Evolutionary conservation across 2,888 invertebrate genomes (phyloP).

Genomic region (Ichneumoninae sp.): DNA sequence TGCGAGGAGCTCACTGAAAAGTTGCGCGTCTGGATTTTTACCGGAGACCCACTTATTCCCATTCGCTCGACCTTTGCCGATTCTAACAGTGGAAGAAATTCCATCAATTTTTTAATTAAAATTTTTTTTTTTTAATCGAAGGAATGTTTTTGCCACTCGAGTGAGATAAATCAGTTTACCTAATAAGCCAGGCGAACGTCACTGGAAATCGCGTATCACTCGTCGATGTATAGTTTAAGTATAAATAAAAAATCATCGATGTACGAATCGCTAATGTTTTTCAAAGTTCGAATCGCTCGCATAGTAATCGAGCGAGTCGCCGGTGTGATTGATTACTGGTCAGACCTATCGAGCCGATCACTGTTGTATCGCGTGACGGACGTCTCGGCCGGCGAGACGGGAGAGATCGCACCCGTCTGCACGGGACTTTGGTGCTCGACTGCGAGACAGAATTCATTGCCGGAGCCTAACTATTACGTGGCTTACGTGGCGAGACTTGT

Average conservation of each 20-base stretch:
- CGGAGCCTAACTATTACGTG: slow-evolving; percentile 59
- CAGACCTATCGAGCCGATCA: neutral
- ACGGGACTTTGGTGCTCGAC: slow-evolving; percentile 61
- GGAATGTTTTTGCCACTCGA: neutral
- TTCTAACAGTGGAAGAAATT: neutral
- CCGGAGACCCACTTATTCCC: slow-evolving; percentile 50
- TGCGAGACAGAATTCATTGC: slow-evolving; percentile 66
- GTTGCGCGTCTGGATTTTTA: slow-evolving; percentile 44
- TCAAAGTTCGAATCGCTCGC: neutral
- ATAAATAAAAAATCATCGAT: neutral
- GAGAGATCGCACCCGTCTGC: slow-evolving; percentile 60
- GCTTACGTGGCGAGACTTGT: slow-evolving; percentile 64
- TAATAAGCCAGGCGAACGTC: neutral
- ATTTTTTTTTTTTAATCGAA: neutral
- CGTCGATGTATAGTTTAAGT: neutral
- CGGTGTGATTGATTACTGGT: neutral
- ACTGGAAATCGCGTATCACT: neutral
- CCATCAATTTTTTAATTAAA: neutral
- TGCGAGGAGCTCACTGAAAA: slow-evolving; percentile 36
- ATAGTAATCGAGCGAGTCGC: neutral
- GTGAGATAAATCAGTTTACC: neutral
- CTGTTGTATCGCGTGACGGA: slow-evolving; percentile 17
- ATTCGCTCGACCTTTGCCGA: slow-evolving; percentile 9
- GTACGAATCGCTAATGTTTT: neutral
- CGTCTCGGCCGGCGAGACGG: slow-evolving; percentile 30